Conservation (phyloP, 2,888 invertebrate genomes). For the Polyommatus icarus region DNA sequence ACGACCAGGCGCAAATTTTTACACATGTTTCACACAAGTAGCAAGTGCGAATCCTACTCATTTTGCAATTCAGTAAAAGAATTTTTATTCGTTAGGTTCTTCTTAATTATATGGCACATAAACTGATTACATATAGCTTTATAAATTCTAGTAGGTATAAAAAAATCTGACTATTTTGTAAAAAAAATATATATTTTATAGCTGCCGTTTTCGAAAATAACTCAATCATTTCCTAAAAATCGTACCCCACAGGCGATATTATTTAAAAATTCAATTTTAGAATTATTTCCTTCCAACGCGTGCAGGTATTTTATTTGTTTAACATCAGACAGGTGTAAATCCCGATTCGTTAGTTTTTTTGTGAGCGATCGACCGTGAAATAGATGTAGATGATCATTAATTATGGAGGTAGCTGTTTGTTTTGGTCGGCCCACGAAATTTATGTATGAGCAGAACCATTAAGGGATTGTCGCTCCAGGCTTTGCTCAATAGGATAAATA, state of each 20-base stretch:
- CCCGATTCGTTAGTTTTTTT: conserved; percentile 58
- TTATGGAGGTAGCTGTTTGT: conserved; percentile 69
- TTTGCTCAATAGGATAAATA: conserved; percentile 42
- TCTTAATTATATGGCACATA: too few relatives aligned
- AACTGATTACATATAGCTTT: too few relatives aligned
- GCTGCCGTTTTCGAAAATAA: not conserved
- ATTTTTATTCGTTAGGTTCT: too few relatives aligned
- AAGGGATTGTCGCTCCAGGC: conserved; percentile 70
- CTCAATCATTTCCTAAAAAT: not conserved
- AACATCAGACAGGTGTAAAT: conserved; percentile 34
- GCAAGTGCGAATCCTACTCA: not conserved
- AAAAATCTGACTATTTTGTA: too few relatives aligned
- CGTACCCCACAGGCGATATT: not conserved
- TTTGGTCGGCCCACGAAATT: conserved; percentile 71
- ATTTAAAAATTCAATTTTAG: not conserved
- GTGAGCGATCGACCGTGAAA: conserved; percentile 69
- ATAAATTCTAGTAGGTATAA: too few relatives aligned
- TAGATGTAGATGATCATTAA: conserved; percentile 73
- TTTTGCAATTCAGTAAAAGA: not conserved
- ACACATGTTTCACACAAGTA: not conserved
- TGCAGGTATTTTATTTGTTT: conserved; percentile 28
- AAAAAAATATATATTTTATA: not conserved
- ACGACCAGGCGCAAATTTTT: conserved; percentile 24
- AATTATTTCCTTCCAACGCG: not conserved
- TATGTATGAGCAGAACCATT: conserved; percentile 73